Evolutionary conservation across 92 coral and sea anemone species (phyloP), one percentile per base, ranked within the genome.

Genomic region (Muricea muricata): DNA sequence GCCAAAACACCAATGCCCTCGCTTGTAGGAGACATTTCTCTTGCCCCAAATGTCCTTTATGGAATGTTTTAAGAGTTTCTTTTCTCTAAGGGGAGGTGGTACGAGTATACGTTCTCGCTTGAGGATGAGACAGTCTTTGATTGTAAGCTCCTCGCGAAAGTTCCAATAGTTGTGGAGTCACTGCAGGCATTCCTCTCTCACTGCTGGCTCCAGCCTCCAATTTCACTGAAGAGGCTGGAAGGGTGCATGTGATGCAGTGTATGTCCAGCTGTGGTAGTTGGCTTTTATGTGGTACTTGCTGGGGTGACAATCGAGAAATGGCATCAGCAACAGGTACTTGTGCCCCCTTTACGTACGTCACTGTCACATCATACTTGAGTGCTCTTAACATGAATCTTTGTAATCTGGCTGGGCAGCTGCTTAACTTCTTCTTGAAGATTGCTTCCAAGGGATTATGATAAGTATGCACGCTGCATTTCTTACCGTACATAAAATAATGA

Each of bases 121-220:
- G 24, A 87, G 87, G 61, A 87, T 63, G 24, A 80, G 20, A 39
- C 91, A 81, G 56, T 87, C 87, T 35, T 91, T 84, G 42, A 90
- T 90, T 57, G 89, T 90, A 1, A 91, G 31, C 39, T 88, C 85
- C 76, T 85, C 88, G 61, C 92, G 28, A 46, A 85, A 91, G 76
- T 91, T 91, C 92, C 94, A 91, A 52, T 81, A 91, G n/a, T 89
- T 85, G 66, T 75, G 88, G 55, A 85, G 79, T 17, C 24, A n/a
- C 66, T 80, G 41, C 3, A 87, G 87, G 41, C 88, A 90, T 85
- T 79, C 45, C 21, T 83, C 65, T 63, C 75, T 34, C 17, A 4
- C 25, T 5, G 77, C 50, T 47, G 90, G 90, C 85, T n/a, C n/a
- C n/a, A n/a, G n/a, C n/a, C n/a, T n/a, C 83, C 7, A 87, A 87